Percentiles rank a stretch among this genome's conserved stretches.
Evolutionary conservation across 64 coral and sea anemone genomes (phyloP).

Genomic region (Platygyra sinensis): DNA sequence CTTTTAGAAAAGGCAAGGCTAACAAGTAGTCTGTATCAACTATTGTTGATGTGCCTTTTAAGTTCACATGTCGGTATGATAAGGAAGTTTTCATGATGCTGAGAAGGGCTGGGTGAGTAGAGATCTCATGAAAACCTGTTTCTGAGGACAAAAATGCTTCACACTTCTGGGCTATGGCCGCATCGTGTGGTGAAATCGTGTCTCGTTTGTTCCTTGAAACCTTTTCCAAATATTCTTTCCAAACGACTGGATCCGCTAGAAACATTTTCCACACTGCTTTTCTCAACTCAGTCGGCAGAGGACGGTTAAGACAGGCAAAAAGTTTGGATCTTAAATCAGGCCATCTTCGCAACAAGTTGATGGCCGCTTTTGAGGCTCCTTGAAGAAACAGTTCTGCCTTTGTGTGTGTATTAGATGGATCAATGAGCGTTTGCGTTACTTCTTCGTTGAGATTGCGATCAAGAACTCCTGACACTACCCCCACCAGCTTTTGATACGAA

Average conservation of each 20-base stretch:
- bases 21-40: constrained; percentile 88
- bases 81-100: constrained; percentile 66
- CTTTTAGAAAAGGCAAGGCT: constrained; percentile 74
- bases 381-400: constrained; percentile 62
- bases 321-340: constrained; percentile 59
- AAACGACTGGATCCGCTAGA: constrained; percentile 45
- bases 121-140: constrained; percentile 44
- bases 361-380: constrained; percentile 34
- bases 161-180: constrained; percentile 74
- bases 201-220: background rate
- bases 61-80: constrained; percentile 42
- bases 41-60: constrained; percentile 53
- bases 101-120: background rate
- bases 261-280: constrained; percentile 63
- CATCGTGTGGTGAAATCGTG: constrained; percentile 7
- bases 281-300: constrained; percentile 43
- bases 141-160: constrained; percentile 77
- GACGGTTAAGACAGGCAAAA: constrained; percentile 53
- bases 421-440: constrained; percentile 49
- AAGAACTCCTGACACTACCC: constrained; percentile 65
- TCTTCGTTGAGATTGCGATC: constrained; percentile 77
- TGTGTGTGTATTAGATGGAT: constrained; percentile 64
- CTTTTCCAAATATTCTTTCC: constrained; percentile 37
- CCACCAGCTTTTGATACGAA: constrained; percentile 58
- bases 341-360: constrained; percentile 58